Base-by-base conservation (phyloP, 2,888 invertebrate species). In the Cheiracanthium punctorium region DNA sequence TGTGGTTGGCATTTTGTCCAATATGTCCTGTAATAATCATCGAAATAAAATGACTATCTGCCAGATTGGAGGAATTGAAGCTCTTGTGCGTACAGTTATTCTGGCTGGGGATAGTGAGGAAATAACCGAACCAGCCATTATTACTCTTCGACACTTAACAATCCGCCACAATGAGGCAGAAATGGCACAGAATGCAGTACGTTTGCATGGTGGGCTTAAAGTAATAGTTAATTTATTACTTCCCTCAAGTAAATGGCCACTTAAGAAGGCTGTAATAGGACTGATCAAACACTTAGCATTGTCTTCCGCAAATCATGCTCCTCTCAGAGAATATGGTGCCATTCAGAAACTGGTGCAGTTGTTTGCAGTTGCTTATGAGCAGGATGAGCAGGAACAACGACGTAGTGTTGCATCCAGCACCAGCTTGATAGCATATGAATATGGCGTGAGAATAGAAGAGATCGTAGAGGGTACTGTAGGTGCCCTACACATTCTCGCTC, bases 1-100 rank as follows among this genome's bases (percentile, higher is more conserved):
- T 91, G 97, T 98, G 41, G 98, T 99, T 81, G 99, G 99, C 71
- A 99, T 99, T 89, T 93, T 99, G 70, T 98, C 98, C 72, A 99
- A 99, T 93, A 93, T 99, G 92, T 99, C 99, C 5, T 99, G 99
- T 93, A 99, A 99, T 93, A 99, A 99, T 93, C 97, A 98, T 91
- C 95, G 97, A 86, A 99, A 99, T 93, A 99, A 99, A 93, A 96
- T 97, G 69, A 93, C 92, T 82, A 91, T 92, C 4, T 97, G 97
- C 92, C 97, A 97, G 92, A 96, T 97, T 7, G 97, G 98, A 79
- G 99, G 99, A 33, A 97, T 99, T 82, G 98, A 98, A 91, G 98
- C 98, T 0, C 94, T 99, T 14, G 97, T 99, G 10, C 95, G 97
- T 89, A 98, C 98, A 5, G 97, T 96, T 90, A 95, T 96, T 85